These are phyloP conservation scores for Kryptolebias marmoratus DNA, from an alignment of 2,113 vertebrate genomes.

Conservation along the genomic window DNA sequence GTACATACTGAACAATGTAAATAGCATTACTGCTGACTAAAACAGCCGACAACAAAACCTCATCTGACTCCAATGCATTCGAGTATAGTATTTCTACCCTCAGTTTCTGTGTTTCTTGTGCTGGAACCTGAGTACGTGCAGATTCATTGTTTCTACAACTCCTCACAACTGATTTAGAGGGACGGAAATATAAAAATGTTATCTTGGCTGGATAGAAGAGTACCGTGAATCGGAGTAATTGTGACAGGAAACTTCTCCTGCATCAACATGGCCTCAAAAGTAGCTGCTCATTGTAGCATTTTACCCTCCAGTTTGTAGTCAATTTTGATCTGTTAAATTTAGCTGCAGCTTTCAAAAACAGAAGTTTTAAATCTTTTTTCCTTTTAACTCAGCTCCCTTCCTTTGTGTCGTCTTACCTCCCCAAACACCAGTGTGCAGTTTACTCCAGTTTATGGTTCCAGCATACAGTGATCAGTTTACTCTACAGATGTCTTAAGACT, in stretches of 20 bases:
- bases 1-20: slow-evolving; percentile 72
- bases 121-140: slow-evolving; percentile 37
- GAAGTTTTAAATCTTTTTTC: slow-evolving; percentile 2
- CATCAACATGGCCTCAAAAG: slow-evolving; percentile 21
- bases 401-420: background rate
- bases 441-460: slow-evolving; percentile 63
- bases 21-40: slow-evolving; percentile 64
- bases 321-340: slow-evolving; percentile 14
- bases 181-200: slow-evolving; percentile 6
- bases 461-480: slow-evolving; percentile 64
- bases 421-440: slow-evolving; percentile 59
- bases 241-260: slow-evolving; percentile 5
- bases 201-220: slow-evolving; percentile 29
- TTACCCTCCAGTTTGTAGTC: slow-evolving; percentile 9
- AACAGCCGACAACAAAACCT: slow-evolving; percentile 72
- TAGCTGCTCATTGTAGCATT: slow-evolving; percentile 26
- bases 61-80: slow-evolving; percentile 66
- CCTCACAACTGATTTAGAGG: slow-evolving; percentile 26
- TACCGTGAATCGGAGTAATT: slow-evolving; percentile 6
- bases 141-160: slow-evolving; percentile 44
- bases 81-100: slow-evolving; percentile 61
- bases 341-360: slow-evolving; percentile 34
- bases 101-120: slow-evolving; percentile 53
- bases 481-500: slow-evolving; percentile 66
- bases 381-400: slow-evolving; percentile 5